Base-by-base conservation (phyloP, 2,888 invertebrate genomes). In the Hyposoter dolosus region DNA sequence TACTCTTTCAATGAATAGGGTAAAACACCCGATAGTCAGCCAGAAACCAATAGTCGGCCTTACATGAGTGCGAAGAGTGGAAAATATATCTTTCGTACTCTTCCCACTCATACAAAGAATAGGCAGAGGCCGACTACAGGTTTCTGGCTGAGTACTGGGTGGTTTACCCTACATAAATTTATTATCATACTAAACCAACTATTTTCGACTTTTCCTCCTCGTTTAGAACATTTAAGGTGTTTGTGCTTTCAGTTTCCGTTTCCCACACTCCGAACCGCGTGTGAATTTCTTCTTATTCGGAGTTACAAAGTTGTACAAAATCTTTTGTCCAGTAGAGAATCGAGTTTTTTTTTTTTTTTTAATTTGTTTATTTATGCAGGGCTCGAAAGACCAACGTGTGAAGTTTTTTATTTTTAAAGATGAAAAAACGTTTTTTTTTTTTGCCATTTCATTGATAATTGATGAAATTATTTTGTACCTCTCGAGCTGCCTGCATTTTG, bases 341-440 rank as follows among this genome's bases (percentile, higher is more conserved):
- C 23, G 10, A 56, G 6, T 3, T 3, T n/a, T 53, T 56, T 10
- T 53, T 53, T 53, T 7, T 3, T 40, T 1, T 10, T 10, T 10
- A 53, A 53, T 53, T 53, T 19, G 6, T 19, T 53, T 17, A 60
- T 3, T 3, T 9, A 3, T 28, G 12, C 32, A 12, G n/a, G 4
- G 28, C 4, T 23, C 23, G 5, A 19, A 63, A 65, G 15, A 45
- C 3, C 5, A 35, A n/a, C 19, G n/a, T 3, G n/a, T n/a, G 60
- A 32, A 63, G 45, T 47, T 32, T n/a, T 32, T 56, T 17, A 6
- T 28, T 63, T 50, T 17, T 7, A 19, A n/a, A 50, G 23, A 19
- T 50, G n/a, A 65, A 65, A 32, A 50, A 35, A 15, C 23, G 63
- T 43, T 43, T 32, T 45, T 63, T n/a, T 75, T 75, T 63, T 63